phyloP scores from a whole-genome alignment of 23 tunicate genomes.

The Oikopleura dioica region DNA sequence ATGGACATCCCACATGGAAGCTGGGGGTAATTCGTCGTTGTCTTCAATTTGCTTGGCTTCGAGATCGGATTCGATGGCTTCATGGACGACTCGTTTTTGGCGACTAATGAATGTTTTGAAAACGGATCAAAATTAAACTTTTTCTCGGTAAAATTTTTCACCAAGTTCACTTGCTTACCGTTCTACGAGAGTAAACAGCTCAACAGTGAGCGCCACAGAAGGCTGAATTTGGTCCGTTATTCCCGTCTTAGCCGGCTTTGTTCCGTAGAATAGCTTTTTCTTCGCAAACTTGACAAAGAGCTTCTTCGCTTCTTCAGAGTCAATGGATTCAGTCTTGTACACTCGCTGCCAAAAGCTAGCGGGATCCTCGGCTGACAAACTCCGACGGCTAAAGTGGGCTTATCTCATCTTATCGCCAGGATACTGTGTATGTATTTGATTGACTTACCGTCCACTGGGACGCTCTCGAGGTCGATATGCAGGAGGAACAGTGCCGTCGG shows the following conservation, averaged over 20 bases:
- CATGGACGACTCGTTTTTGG: not conserved
- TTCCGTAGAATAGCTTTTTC: not conserved
- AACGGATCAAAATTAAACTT: too few relatives aligned
- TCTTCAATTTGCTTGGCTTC: not conserved
- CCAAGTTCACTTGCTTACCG: too few relatives aligned
- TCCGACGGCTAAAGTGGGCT: constrained; percentile 3
- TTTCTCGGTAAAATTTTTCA: too few relatives aligned
- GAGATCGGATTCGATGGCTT: not conserved
- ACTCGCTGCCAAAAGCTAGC: not conserved
- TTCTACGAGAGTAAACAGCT: not conserved
- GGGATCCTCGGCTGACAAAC: not conserved
- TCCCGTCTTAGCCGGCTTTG: constrained; percentile 10
- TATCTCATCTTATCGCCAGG: too few relatives aligned
- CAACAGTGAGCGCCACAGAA: constrained; percentile 5
- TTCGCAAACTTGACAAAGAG: not conserved
- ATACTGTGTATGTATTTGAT: too few relatives aligned
- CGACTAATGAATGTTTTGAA: too few relatives aligned
- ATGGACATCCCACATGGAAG: not conserved
- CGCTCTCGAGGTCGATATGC: not conserved
- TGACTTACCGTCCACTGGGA: not conserved
- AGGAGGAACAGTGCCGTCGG: not conserved
- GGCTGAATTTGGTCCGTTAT: constrained; percentile 7
- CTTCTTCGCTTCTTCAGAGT: constrained; percentile 1
- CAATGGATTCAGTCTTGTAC: not conserved
- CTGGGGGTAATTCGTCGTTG: not conserved